Evolutionary conservation across 2,113 vertebrate genomes (phyloP).

Genomic region (Peucedramus taeniatus): DNA sequence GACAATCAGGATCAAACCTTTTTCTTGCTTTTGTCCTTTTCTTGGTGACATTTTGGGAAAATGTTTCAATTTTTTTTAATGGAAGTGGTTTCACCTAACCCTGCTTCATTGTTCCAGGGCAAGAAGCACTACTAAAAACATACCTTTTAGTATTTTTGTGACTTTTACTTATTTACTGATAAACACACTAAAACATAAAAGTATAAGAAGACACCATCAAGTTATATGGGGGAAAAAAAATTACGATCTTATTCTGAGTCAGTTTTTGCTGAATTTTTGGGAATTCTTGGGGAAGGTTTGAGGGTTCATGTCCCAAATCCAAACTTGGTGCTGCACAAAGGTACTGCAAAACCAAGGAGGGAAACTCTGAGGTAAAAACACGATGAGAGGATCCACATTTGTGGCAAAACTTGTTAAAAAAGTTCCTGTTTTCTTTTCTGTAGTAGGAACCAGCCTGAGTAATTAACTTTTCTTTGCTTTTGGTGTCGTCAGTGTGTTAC

Average conservation of each 20-base stretch:
- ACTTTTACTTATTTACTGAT: background rate
- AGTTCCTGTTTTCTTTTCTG: background rate
- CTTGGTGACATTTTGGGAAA: background rate
- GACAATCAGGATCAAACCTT: background rate
- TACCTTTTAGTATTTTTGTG: background rate
- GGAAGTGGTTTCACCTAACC: background rate
- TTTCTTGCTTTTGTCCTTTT: background rate
- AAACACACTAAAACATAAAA: background rate
- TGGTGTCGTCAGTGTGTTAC: background rate
- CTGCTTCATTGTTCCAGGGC: background rate
- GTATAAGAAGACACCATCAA: background rate
- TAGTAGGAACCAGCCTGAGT: background rate
- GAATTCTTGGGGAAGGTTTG: background rate
- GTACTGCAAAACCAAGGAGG: no score
- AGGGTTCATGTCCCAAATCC: background rate
- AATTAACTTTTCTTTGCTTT: background rate
- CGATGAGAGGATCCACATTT: accelerated
- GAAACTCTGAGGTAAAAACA: background rate
- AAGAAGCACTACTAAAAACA: background rate
- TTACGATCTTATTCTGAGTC: background rate
- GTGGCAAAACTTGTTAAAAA: background rate
- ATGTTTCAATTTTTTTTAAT: background rate
- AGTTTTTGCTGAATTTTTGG: background rate
- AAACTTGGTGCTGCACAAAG: background rate
- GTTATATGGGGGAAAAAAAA: accelerated